Conservation (phyloP, 2,797 vertebrate genomes). For the Micromesistius poutassou region DNA sequence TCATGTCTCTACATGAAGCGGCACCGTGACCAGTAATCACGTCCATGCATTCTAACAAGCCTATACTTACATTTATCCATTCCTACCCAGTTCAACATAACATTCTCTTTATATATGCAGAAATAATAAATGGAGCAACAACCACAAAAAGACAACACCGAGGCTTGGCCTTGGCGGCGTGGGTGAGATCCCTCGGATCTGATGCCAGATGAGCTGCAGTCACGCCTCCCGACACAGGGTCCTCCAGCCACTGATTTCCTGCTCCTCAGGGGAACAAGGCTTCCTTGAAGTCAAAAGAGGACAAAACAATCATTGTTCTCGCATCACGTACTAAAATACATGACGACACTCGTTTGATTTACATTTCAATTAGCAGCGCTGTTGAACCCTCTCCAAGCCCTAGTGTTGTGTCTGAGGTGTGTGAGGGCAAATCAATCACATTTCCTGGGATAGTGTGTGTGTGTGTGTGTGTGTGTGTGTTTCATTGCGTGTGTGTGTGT, state of each 20-base stretch:
- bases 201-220: constrained; percentile 57
- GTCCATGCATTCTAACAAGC: not conserved
- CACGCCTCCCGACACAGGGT: constrained; percentile 68
- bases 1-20: not conserved
- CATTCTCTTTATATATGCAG: not conserved
- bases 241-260: constrained; percentile 72
- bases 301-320: constrained; percentile 73
- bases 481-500: not conserved
- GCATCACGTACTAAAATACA: constrained; percentile 57
- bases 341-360: constrained; percentile 61
- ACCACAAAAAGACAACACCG: constrained; percentile 1
- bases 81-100: not conserved
- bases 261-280: constrained; percentile 65
- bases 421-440: constrained; percentile 56
- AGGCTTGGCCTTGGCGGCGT: constrained; percentile 37
- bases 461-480: not conserved
- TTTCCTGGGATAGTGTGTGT: constrained; percentile 26
- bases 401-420: constrained; percentile 39
- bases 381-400: constrained; percentile 39
- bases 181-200: constrained; percentile 53
- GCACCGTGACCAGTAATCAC: not conserved
- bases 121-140: constrained; percentile 13
- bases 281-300: constrained; percentile 65
- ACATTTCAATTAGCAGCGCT: constrained; percentile 56
- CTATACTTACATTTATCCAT: not conserved